Percentiles rank a stretch among this genome's conserved stretches.
Evolutionary conservation across 2,797 vertebrate species (phyloP).

Genomic region (Aeoliscus strigatus): DNA sequence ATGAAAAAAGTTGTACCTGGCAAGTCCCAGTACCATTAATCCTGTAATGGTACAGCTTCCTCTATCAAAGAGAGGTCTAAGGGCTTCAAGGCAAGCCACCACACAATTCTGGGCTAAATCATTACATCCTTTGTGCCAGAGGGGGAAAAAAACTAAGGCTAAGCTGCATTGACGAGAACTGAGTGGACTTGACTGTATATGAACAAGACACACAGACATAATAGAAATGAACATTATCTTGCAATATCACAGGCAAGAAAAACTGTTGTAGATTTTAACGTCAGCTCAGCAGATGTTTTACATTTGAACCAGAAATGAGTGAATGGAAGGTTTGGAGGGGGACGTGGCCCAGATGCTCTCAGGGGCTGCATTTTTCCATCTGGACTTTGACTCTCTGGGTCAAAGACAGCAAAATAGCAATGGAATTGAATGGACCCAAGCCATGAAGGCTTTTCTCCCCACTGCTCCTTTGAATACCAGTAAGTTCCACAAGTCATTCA

Average conservation of each 20-base stretch:
- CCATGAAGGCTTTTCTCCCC: constrained; percentile 14
- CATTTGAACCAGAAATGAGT: constrained; percentile 32
- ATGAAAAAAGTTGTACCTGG: constrained; percentile 53
- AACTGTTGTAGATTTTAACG: too few relatives aligned
- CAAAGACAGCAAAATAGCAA: constrained; percentile 51
- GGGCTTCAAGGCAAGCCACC: constrained; percentile 66
- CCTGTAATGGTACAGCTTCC: constrained; percentile 69
- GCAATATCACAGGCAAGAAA: too few relatives aligned
- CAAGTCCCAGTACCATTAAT: constrained; percentile 65
- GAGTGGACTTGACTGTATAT: constrained; percentile 27
- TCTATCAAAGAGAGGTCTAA: constrained; percentile 62
- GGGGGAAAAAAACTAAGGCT: constrained; percentile 41
- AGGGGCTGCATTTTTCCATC: constrained; percentile 50
- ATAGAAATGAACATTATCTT: constrained; percentile 10
- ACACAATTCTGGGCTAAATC: constrained; percentile 70
- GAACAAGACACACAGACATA: constrained; percentile 30
- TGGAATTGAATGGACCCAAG: constrained; percentile 48
- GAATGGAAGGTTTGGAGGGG: constrained; percentile 23
- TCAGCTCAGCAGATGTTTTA: constrained; percentile 47
- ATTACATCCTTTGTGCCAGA: constrained; percentile 66
- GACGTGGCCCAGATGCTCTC: constrained; percentile 41
- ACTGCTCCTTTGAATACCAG: constrained; percentile 38
- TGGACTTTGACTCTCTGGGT: constrained; percentile 50
- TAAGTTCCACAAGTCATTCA: constrained; percentile 58
- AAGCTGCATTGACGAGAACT: constrained; percentile 32